Evolutionary conservation across 1,140 invertebrate genomes (phyloP).

Genomic region (Temnothorax curvispinosus): DNA sequence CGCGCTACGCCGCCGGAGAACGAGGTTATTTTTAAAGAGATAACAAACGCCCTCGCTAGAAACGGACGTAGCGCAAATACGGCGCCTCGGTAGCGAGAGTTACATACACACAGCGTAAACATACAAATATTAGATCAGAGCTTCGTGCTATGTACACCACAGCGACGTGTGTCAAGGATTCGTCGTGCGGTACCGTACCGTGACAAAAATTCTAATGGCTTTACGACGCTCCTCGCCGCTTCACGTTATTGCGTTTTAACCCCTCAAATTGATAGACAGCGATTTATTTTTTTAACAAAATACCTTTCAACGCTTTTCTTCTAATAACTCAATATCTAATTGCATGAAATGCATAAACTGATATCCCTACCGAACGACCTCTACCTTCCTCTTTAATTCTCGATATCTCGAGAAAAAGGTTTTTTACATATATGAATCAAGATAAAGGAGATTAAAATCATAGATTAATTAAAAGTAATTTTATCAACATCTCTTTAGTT

Average conservation of each 20-base stretch:
- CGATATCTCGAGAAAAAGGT: not conserved
- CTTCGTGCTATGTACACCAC: conserved; percentile 54
- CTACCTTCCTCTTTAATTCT: not conserved
- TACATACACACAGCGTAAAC: conserved; percentile 53
- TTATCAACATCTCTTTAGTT: not conserved
- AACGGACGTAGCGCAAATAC: conserved; percentile 53
- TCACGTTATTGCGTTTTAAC: not conserved
- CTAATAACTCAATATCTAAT: not conserved
- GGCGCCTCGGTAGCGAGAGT: conserved; percentile 49
- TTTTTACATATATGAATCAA: not conserved
- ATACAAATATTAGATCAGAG: conserved; percentile 60
- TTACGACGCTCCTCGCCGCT: conserved; percentile 21
- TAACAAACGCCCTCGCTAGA: conserved; percentile 48
- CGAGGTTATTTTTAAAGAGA: conserved; percentile 61
- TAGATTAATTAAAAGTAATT: conserved; percentile 1
- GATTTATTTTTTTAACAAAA: not conserved
- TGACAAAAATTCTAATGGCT: conserved; percentile 54
- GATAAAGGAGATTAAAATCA: not conserved
- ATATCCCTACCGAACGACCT: not conserved
- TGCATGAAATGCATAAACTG: not conserved
- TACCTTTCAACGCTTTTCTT: not conserved
- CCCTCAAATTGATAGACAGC: not conserved
- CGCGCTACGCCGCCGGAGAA: conserved; percentile 36
- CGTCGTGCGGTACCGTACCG: conserved; percentile 29
- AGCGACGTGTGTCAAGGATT: conserved; percentile 49